Conservation (phyloP, 1,140 invertebrate genomes). For the Drosophila chauvacae region DNA sequence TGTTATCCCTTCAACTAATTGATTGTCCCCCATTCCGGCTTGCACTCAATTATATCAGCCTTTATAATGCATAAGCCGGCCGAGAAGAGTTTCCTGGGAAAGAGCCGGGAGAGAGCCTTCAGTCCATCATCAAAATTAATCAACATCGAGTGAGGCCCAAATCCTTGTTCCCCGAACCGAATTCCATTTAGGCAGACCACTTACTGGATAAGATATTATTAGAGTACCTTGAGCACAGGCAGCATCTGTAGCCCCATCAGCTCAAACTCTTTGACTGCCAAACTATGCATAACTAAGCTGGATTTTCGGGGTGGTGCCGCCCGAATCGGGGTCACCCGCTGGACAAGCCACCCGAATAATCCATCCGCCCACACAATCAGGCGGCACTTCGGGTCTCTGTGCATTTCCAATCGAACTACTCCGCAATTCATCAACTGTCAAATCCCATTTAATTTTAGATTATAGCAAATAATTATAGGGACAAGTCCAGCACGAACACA, state of each 20-base stretch:
- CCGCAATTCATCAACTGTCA: conserved; percentile 79
- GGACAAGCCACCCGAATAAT: conserved; percentile 1
- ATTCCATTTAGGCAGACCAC: conserved; percentile 46
- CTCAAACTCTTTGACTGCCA: conserved; percentile 49
- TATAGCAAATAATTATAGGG: conserved; percentile 78
- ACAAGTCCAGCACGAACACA: conserved; percentile 8
- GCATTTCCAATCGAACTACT: conserved; percentile 74
- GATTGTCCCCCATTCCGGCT: conserved; percentile 12
- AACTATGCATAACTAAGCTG: conserved; percentile 46
- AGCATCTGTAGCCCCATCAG: conserved; percentile 32
- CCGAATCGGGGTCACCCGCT: not conserved
- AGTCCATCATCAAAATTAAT: conserved; percentile 39
- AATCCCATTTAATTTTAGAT: conserved; percentile 79
- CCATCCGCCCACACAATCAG: conserved; percentile 21
- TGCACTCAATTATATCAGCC: conserved; percentile 22
- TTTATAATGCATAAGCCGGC: conserved; percentile 33
- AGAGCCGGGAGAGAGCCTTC: conserved; percentile 11
- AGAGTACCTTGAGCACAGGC: conserved; percentile 36
- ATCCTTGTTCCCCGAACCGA: conserved; percentile 31
- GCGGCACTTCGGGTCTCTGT: conserved; percentile 37
- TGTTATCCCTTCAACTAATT: conserved; percentile 18
- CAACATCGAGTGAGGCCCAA: conserved; percentile 27
- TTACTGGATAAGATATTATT: conserved; percentile 46
- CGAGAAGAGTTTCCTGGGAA: conserved; percentile 26
- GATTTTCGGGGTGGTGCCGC: conserved; percentile 15